Percentiles rank a stretch among this genome's conserved stretches.
Evolutionary conservation across 2,888 invertebrate genomes (phyloP).

Genomic region (Campaea margaritaria): DNA sequence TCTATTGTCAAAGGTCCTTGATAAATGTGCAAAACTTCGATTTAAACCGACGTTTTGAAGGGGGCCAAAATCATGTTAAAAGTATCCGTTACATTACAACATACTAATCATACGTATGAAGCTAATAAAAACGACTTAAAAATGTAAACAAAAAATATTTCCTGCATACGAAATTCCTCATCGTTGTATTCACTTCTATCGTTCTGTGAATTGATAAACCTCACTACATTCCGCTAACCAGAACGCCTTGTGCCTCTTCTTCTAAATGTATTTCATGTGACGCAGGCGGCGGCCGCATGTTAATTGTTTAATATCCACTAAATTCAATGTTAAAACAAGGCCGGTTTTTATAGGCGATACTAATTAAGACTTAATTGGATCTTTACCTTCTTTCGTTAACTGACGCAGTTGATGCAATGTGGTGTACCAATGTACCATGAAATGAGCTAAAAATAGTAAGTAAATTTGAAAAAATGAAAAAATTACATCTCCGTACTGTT

Average conservation of each 20-base stretch:
- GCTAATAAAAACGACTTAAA: no score
- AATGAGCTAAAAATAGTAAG: no score
- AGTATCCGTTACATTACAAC: no score
- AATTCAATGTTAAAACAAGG: constrained; percentile 47
- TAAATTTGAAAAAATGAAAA: no score
- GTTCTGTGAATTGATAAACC: constrained; percentile 21
- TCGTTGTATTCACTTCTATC: constrained; percentile 2
- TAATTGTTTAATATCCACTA: constrained; percentile 39
- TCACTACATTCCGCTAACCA: constrained; percentile 54
- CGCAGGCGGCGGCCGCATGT: constrained; percentile 27
- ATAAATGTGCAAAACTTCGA: no score
- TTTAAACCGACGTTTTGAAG: no score
- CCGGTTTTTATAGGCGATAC: constrained; percentile 27
- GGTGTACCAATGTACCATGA: not conserved
- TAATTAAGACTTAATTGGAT: constrained; percentile 18
- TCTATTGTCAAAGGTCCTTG: no score
- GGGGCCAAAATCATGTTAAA: no score
- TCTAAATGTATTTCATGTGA: constrained; percentile 51
- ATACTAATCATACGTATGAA: no score
- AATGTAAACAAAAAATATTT: no score
- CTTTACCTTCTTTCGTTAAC: constrained; percentile 1
- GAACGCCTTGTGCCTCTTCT: constrained; percentile 68
- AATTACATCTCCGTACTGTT: no score
- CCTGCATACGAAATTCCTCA: not conserved
- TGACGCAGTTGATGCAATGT: not conserved